Base-by-base conservation (phyloP, 2,113 vertebrate species). In the Mirza zaza region DNA sequence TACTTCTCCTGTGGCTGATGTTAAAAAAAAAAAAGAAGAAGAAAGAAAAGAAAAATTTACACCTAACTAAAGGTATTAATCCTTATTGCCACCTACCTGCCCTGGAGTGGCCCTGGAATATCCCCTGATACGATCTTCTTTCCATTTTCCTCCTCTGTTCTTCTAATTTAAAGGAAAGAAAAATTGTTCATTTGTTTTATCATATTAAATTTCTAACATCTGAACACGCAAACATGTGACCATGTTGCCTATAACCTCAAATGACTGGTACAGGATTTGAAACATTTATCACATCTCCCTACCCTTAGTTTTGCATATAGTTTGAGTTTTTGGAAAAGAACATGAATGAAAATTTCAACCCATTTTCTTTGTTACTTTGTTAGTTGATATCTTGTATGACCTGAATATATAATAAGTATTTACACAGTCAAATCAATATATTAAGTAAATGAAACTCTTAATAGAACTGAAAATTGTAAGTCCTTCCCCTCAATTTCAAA, bases 41-140 rank as follows among this genome's bases (percentile, higher is more conserved):
- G 17, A 59, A 92, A 87, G 92, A 82, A 97, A 93, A 88, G 95
- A 83, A 97, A 70, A 39, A 34, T 17, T 17, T 42, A 65, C 1
- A 52, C 7, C 34, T 73, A 68, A 52, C 15, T 68, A 70, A 93
- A 97, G 15, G 85, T n/a, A 55, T 15, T 34, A 76, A 70, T 81
- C 12, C 45, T 17, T 42, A 80, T 0, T 97, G 80, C 57, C 75
- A 97, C 98, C 97, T 98, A 99, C 99, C 99, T 99, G 98, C 99
- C 99, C 98, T 99, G 99, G 82, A 99, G 98, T 3, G 99, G 99
- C 84, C 99, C 99, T 50, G 99, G 99, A 97, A 99, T 99, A 97
- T 99, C 99, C 92, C 98, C 99, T 92, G 99, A 98, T 65, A 96
- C 83, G 68, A 98, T 98, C 70, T 96, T 98, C 82, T 97, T 99